Evolutionary conservation across 2,113 vertebrate species (phyloP), one percentile per base, ranked within the genome.

Genomic region (Dicrurus megarhynchus): DNA sequence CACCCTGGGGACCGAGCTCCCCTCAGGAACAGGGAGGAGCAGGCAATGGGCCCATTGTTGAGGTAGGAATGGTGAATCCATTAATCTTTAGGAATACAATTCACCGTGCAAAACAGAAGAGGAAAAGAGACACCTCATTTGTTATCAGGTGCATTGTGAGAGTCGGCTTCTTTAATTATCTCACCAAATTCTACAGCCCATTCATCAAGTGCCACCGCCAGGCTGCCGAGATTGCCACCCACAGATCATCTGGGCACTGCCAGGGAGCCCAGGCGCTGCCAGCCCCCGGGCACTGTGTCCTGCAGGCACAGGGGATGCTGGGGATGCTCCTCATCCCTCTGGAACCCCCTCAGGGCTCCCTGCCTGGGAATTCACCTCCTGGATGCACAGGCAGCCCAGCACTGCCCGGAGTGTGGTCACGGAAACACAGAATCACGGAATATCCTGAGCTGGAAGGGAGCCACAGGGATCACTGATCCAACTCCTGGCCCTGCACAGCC

Each of bases 141-240:
- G 96, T 97, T 98, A 97, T 96, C 97, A 95, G 96, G 94, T 93
- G 80, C 96, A 97, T 95, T 95, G 96, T 94, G 91, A 96, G 97
- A 96, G 95, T 87, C 96, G 77, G 95, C 92, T 94, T 97, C 96
- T 97, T 97, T 98, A 98, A 98, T 97, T 97, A 97, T 97, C 97
- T 97, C 96, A 94, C 97, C 97, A 97, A 97, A 97, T 97, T 92
- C 96, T 75, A 59, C 96, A 96, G 93, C 94, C 96, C 94, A 97
- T 98, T 97, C 95, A 97, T 97, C 97, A 97, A 97, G 79, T 94
- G 95, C 95, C 92, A 87, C 55, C 75, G 70, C 94, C 95, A 89
- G 46, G 78, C 93, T 91, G 93, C 95, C 11, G 42, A 75, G 94
- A 97, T 92, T 97, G 92, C 97, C 97, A 97, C 97, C 97, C 96